Base-by-base conservation (phyloP, 2,888 invertebrate genomes). In the Heliconius charithonia region DNA sequence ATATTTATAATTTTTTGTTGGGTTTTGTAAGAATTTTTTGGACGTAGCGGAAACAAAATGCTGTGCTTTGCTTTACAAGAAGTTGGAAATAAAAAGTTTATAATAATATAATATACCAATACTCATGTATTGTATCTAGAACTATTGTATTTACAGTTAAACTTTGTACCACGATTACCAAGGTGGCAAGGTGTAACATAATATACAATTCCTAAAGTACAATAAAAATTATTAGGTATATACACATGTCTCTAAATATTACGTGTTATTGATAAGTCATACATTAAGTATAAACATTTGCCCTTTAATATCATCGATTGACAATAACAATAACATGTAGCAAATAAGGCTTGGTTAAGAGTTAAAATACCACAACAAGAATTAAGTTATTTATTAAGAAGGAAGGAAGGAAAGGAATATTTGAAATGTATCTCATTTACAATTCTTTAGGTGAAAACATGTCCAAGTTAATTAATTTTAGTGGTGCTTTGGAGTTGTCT, bases 221-320 rank as follows among this genome's bases (percentile, higher is more conserved):
- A 67, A 19, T 37, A 37, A 67, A n/a, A 37, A 22, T 4, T 25
- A 67, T 67, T 22, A 67, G 7, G 67, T 69, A 25, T 67, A 22
- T 69, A 13, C 69, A 69, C 67, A 69, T 69, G 41, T 69, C 25
- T 41, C n/a, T 66, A 32, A n/a, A 10, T 22, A 56, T 56, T 56
- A 72, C 63, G 25, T 74, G 27, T 37, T 63, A 74, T 63, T 63
- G 25, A 41, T 69, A 62, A 74, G 37, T 74, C 25, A 63, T 74
- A 74, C 25, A 62, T 22, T 27, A 25, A 63, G 63, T 74, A 22
- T 63, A 74, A 74, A 62, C 29, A 63, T 74, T 74, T 41, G 29
- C 41, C 45, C 10, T 74, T 65, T 74, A 3, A 65, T 45, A 29
- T 65, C 27, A 65, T 45, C 41, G 63, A 63, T 45, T 74, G 22